A percentile compares a stretch with the other conserved stretches of the same genome.
These are phyloP conservation scores for Melanotaenia pygmaea DNA, from an alignment of 2,797 vertebrate species.

Conservation along the genomic window DNA sequence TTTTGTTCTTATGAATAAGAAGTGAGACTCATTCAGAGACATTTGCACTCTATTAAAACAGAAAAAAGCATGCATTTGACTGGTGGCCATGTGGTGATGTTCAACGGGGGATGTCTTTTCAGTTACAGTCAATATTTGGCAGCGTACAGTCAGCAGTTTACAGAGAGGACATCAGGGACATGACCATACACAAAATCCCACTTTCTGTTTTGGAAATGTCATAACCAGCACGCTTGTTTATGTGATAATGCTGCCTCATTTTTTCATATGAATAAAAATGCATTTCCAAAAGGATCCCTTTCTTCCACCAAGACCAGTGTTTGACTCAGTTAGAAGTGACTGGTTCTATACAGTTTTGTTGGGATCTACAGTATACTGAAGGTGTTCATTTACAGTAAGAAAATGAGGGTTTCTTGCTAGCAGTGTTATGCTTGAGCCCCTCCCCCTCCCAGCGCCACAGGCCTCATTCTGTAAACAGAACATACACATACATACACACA, in stretches of 20 bases:
- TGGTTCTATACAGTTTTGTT: background rate
- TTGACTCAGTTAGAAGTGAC: background rate
- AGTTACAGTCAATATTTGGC: background rate
- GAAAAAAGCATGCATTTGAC: background rate
- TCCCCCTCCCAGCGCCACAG: conserved; percentile 25
- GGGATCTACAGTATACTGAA: background rate
- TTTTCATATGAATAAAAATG: background rate
- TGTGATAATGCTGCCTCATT: background rate
- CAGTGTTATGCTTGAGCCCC: background rate
- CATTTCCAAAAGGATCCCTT: background rate
- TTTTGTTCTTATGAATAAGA: background rate
- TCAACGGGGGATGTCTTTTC: background rate
- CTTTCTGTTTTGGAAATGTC: background rate
- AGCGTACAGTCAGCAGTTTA: background rate
- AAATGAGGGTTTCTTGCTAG: conserved; percentile 12
- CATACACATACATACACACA: conserved; percentile 26
- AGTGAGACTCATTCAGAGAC: background rate
- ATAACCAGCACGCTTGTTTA: background rate
- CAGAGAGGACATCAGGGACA: background rate
- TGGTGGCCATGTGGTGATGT: background rate
- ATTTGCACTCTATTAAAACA: no score
- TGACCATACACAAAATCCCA: no score
- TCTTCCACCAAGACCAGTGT: background rate
- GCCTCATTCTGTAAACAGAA: conserved; percentile 44
- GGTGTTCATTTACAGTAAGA: background rate